Conservation (phyloP, 2,797 vertebrate species). For the Dallia pectoralis region DNA sequence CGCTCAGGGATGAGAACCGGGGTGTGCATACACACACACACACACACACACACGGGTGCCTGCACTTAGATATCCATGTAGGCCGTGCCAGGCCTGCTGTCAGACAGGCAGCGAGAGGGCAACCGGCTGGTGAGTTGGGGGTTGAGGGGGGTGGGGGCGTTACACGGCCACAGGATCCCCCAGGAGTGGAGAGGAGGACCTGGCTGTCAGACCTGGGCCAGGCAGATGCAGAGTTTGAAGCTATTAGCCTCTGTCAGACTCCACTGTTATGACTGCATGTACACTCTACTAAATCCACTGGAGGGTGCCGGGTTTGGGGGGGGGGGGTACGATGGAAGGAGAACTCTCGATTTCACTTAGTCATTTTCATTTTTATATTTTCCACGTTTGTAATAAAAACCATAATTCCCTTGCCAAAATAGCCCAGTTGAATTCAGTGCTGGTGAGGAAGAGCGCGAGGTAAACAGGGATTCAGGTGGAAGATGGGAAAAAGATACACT, state of each 20-base stretch:
- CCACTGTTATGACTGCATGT: slow-evolving; percentile 62
- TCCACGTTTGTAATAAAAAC: too few species aligned
- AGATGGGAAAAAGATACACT: background rate
- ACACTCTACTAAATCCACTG: slow-evolving; percentile 45
- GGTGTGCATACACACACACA: background rate
- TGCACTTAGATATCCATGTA: slow-evolving; percentile 21
- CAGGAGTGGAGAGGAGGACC: slow-evolving; percentile 4
- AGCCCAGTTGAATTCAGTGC: too few species aligned
- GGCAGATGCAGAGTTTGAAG: slow-evolving; percentile 45
- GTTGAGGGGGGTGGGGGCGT: background rate
- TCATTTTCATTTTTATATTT: too few species aligned
- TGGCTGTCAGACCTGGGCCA: slow-evolving; percentile 20
- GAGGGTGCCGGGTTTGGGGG: slow-evolving; percentile 17
- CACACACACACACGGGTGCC: slow-evolving; percentile 6
- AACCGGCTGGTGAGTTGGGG: slow-evolving; percentile 56
- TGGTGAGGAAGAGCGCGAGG: background rate
- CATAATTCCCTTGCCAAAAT: too few species aligned
- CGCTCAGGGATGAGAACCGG: background rate
- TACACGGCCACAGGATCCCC: background rate
- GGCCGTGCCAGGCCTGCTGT: slow-evolving; percentile 36
- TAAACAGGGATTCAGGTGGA: background rate
- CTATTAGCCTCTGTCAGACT: slow-evolving; percentile 56
- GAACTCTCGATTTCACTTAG: too few species aligned
- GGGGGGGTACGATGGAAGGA: background rate
- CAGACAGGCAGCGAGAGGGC: slow-evolving; percentile 30